Conservation (phyloP, 2,888 invertebrate genomes). For the Cheilosia impressa region DNA sequence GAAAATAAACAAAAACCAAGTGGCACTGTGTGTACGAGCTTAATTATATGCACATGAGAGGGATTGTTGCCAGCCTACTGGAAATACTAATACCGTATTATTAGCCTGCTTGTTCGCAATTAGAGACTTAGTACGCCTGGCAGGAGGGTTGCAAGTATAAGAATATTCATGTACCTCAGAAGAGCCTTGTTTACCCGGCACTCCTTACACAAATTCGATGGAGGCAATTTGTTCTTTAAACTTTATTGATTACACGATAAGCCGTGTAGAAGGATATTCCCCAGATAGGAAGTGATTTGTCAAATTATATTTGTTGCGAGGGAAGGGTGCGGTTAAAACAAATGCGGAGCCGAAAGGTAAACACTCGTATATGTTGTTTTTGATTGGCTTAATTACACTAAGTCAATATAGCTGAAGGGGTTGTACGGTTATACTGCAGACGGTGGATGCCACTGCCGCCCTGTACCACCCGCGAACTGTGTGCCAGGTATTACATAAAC, state of each 20-base stretch:
- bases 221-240: conserved; percentile 36
- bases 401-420: conserved; percentile 33
- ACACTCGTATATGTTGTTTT: conserved; percentile 49
- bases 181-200: background rate
- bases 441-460: background rate
- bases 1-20: conserved; percentile 26
- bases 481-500: background rate
- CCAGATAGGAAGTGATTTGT: background rate
- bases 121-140: conserved; percentile 40
- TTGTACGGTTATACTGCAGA: background rate
- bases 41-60: conserved; percentile 55
- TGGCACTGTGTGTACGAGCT: conserved; percentile 10
- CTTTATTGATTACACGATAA: conserved; percentile 50
- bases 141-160: background rate
- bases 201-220: background rate
- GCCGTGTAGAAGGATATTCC: background rate
- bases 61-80: conserved; percentile 48
- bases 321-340: conserved; percentile 5
- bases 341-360: conserved; percentile 39
- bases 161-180: conserved; percentile 14
- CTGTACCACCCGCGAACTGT: background rate
- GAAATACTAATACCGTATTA: conserved; percentile 52
- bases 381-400: conserved; percentile 59
- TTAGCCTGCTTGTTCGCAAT: conserved; percentile 67
- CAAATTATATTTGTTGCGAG: too few species aligned